Evolutionary conservation across 2,888 invertebrate species (phyloP), one percentile per base, ranked within the genome.

Genomic region (Polietes domitor): DNA sequence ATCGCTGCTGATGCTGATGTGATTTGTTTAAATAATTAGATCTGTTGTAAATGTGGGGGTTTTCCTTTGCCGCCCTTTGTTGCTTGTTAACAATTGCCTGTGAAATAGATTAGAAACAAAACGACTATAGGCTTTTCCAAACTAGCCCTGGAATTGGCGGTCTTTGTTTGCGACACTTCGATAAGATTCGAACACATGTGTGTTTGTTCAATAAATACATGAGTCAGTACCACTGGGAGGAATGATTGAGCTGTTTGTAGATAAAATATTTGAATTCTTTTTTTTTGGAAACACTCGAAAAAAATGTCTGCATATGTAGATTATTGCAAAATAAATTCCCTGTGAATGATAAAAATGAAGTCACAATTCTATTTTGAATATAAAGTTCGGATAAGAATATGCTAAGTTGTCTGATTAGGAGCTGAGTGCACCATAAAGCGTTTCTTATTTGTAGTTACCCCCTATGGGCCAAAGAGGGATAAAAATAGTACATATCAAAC

Each of bases 21-120:
- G 79, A 70, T 74, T 68, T 75, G 79, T 74, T 74, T 79, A 26
- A 68, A 43, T 19, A 41, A 32, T 63, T 7, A 32, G 19, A 7
- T 10, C 53, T 37, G 41, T 21, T 65, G 65, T 17, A 41, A n/a
- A 65, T 37, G 12, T 37, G 26, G 65, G 65, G 37, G 37, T 19
- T 37, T 65, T 65, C 32, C 21, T n/a, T 7, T 32, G 32, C 37
- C 37, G 1, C 9, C 12, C 10, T 37, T 37, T 37, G 12, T 3
- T 37, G 37, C n/a, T 19, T n/a, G 19, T 65, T 65, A 37, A 21
- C 41, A 65, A 1, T 21, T 65, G 9, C 0, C 12, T 41, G 41
- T n/a, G 41, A 47, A 47, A 47, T n/a, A 47, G 47, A 47, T 47
- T 47, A n/a, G 47, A 47, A 9, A 32, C 32, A 6, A 47, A 47